Percentiles rank a stretch among this genome's conserved stretches.
Evolutionary conservation across 2,797 vertebrate genomes (phyloP).

Genomic region (Podarcis lilfordi): DNA sequence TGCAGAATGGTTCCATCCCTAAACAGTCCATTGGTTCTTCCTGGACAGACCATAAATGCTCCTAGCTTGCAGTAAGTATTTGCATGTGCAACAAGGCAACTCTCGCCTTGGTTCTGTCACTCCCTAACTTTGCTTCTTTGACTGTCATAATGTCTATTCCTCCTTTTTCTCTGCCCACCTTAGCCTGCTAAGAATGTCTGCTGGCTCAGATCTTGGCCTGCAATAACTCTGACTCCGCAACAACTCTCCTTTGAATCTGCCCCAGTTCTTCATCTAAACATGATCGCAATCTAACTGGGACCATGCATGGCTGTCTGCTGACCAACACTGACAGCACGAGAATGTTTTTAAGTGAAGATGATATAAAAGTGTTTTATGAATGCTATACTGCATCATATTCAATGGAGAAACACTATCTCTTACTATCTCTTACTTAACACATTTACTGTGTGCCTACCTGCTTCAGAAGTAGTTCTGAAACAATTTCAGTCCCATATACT

Average conservation of each 20-base stretch:
- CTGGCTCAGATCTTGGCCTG: neutral
- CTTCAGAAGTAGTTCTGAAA: neutral
- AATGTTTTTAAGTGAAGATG: neutral
- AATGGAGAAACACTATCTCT: neutral
- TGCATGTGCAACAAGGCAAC: neutral
- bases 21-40: neutral
- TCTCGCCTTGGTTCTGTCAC: neutral
- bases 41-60: neutral
- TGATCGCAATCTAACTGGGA: neutral
- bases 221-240: neutral
- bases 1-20: neutral
- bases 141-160: neutral
- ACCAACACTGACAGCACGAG: neutral
- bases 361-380: neutral
- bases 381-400: neutral
- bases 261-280: neutral
- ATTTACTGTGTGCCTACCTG: neutral
- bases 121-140: neutral
- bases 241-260: neutral
- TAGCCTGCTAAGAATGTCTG: neutral
- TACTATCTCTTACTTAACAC: neutral
- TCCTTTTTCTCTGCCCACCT: neutral
- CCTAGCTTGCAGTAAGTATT: neutral
- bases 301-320: neutral
- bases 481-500: neutral